Evolutionary conservation across 1,140 invertebrate species (phyloP).

Genomic region (Radopholus similis): DNA sequence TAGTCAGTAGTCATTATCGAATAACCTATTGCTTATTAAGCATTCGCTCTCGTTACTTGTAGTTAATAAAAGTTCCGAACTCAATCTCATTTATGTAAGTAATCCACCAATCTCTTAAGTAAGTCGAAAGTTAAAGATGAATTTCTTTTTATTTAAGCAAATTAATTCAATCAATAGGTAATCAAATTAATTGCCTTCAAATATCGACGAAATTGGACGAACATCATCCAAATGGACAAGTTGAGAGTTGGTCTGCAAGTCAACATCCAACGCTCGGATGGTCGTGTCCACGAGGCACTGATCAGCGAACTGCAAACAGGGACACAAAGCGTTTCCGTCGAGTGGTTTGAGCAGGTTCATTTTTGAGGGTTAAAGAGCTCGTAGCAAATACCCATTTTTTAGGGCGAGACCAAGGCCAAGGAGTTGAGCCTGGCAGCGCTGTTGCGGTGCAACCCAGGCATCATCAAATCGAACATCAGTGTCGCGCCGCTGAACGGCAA

Average conservation of each 20-base stretch:
- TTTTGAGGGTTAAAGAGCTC: background rate
- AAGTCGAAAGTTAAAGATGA: too few species aligned
- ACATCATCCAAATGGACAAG: constrained; percentile 21
- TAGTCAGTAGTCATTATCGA: too few species aligned
- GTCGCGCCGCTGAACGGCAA: background rate
- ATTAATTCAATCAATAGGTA: too few species aligned
- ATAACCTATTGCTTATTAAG: too few species aligned
- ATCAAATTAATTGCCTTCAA: too few species aligned
- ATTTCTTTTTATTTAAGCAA: too few species aligned
- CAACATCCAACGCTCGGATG: constrained; percentile 39
- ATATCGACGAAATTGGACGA: too few species aligned
- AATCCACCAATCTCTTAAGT: too few species aligned
- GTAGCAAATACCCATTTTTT: constrained; percentile 1
- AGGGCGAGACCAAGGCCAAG: constrained; percentile 96
- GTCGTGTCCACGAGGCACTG: constrained; percentile 35
- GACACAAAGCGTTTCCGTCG: constrained; percentile 23
- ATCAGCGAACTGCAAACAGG: constrained; percentile 18
- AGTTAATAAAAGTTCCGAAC: too few species aligned
- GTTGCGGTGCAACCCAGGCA: constrained; percentile 36
- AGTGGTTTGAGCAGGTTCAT: constrained; percentile 42
- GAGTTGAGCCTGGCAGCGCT: constrained; percentile 69
- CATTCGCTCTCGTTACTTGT: too few species aligned
- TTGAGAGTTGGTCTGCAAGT: constrained; percentile 37
- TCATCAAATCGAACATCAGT: too few species aligned
- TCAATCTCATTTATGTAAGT: too few species aligned